Evolutionary conservation across 37 sponge, comb jelly and placozoan species (phyloP).

Genomic region (Halichondria panicea): DNA sequence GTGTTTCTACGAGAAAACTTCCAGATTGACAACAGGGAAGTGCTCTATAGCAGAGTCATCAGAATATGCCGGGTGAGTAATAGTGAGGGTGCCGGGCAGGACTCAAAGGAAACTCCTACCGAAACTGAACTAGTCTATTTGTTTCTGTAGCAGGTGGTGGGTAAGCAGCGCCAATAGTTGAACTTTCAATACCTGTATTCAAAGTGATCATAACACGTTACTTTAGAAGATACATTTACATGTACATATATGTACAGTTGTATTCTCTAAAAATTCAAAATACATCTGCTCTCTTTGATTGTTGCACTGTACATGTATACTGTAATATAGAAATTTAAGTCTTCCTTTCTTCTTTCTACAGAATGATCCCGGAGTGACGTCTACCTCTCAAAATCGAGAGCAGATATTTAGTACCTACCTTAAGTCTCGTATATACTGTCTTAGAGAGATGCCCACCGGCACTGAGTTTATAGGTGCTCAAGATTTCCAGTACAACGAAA

Average conservation of each 20-base stretch:
- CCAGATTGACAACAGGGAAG: background rate
- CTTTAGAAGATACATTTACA: too few species aligned
- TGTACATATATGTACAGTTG: too few species aligned
- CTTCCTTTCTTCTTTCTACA: background rate
- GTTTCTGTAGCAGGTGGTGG: background rate
- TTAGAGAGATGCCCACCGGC: background rate
- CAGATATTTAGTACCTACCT: slow-evolving; percentile 8
- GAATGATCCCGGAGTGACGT: slow-evolving; percentile 1
- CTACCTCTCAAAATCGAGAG: background rate
- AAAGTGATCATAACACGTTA: too few species aligned
- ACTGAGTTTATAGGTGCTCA: background rate
- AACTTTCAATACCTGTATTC: too few species aligned
- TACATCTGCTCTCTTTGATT: too few species aligned
- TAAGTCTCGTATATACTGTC: slow-evolving; percentile 31
- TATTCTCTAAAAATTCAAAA: too few species aligned
- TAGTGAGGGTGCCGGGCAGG: background rate
- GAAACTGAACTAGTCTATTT: background rate
- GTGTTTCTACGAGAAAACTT: slow-evolving; percentile 18
- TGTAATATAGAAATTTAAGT: too few species aligned
- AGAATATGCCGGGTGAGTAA: slow-evolving; percentile 31
- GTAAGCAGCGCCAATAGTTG: background rate
- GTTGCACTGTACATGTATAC: too few species aligned
- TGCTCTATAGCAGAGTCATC: background rate
- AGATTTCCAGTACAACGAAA: slow-evolving; percentile 13
- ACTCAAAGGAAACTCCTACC: background rate